Evolutionary conservation across 2,797 vertebrate species (phyloP).

Genomic region (Eulemur mongoz): DNA sequence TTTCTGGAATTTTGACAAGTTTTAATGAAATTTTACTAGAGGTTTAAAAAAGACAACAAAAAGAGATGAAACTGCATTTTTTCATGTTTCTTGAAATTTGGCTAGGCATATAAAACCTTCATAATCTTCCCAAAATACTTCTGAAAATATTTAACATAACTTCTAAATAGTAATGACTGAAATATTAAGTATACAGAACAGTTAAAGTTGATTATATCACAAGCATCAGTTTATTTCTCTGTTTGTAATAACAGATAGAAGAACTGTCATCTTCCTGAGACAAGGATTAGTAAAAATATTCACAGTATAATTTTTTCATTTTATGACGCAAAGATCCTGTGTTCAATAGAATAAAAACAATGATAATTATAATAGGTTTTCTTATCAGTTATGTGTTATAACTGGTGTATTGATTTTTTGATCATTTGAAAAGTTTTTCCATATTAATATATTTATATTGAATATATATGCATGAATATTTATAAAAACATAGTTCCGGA

Average conservation of each 20-base stretch:
- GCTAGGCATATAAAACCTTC: background rate
- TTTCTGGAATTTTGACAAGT: background rate
- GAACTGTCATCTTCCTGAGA: background rate
- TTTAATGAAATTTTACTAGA: constrained; percentile 31
- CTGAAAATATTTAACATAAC: background rate
- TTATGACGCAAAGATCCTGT: background rate
- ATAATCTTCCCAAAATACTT: background rate
- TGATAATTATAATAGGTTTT: background rate
- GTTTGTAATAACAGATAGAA: background rate
- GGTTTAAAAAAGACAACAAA: background rate
- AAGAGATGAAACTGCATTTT: background rate
- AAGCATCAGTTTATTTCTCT: constrained; percentile 31
- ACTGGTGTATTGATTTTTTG: background rate
- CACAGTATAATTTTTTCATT: background rate
- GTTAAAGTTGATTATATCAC: background rate
- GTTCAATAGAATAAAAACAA: background rate
- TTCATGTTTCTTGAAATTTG: background rate
- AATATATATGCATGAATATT: background rate
- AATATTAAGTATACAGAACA: background rate
- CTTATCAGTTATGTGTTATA: background rate
- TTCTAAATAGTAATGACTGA: background rate
- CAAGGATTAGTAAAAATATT: background rate
- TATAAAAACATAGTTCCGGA: background rate
- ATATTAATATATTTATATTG: background rate
- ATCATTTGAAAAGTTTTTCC: background rate